Evolutionary conservation across 2,888 invertebrate genomes (phyloP).

Genomic region (Ditylenchus weischeri): DNA sequence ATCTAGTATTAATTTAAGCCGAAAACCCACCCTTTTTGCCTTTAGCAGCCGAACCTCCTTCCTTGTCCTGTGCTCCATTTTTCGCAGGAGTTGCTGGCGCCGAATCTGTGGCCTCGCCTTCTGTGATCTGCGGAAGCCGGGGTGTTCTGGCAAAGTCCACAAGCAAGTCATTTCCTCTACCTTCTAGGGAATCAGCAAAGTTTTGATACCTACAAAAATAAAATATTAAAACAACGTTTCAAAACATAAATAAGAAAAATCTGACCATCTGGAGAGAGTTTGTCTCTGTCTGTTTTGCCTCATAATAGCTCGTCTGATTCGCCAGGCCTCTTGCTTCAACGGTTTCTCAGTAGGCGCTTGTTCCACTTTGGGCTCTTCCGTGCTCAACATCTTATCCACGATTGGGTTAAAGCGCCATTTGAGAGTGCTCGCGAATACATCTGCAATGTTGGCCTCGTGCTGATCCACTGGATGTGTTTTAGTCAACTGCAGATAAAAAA

Average conservation of each 20-base stretch:
- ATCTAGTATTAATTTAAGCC: too few species aligned
- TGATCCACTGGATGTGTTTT: conserved; percentile 2
- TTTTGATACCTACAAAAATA: conserved; percentile 42
- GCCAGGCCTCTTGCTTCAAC: conserved; percentile 7
- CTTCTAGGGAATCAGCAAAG: conserved; percentile 56
- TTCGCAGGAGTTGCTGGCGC: background rate
- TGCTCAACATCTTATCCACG: conserved; percentile 41
- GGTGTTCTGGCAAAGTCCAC: conserved; percentile 56
- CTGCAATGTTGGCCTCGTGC: conserved; percentile 36
- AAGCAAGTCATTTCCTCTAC: conserved; percentile 46
- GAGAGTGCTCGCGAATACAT: conserved; percentile 34
- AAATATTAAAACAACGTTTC: background rate
- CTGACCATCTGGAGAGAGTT: conserved; percentile 44
- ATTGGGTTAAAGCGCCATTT: conserved; percentile 49
- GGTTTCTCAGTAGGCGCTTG: conserved; percentile 30
- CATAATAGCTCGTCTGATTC: conserved; percentile 35
- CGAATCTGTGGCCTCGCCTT: conserved; percentile 25
- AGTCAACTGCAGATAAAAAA: too few species aligned
- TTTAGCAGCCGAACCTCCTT: conserved; percentile 23
- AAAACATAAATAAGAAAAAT: background rate
- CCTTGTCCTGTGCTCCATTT: conserved; percentile 25
- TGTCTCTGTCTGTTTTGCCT: conserved; percentile 42
- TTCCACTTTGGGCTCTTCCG: conserved; percentile 38
- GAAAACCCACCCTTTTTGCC: conserved; percentile 21
- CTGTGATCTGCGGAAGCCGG: conserved; percentile 40